Base-by-base conservation (phyloP, 2,888 invertebrate genomes). In the Agrochola litura region DNA sequence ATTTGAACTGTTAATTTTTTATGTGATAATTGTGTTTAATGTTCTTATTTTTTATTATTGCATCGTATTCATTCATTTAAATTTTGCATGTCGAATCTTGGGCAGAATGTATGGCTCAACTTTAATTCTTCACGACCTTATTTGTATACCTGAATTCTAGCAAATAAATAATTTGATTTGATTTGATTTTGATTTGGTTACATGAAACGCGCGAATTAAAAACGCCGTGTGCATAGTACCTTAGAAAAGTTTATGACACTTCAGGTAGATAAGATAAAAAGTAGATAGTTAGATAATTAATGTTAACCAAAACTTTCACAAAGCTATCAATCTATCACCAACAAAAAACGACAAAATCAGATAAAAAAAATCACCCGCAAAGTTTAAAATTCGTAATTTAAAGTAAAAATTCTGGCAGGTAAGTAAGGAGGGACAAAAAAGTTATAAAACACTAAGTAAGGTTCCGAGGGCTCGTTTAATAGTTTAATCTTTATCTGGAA, bases 401-500 rank as follows among this genome's bases (percentile, higher is more conserved):
- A 81, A 80, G 25, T 19, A 72, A 78, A 76, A 82, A 65, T 66
- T 49, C 54, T 52, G 58, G 12, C 75, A 75, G 78, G 79, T 76
- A 60, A n/a, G 76, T 63, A 68, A 67, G 61, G 41, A 76, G 49
- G 65, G 71, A 76, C 81, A 80, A 77, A 81, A 79, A 86, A 87
- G 85, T 84, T 83, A 80, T 85, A 85, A 85, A 87, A 85, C 79
- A 79, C 83, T 84, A 76, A 77, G 75, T 46, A 77, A 82, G 80
- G 73, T 77, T 81, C 77, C 61, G 52, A 79, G 70, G 81, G 72
- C 86, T 77, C 86, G 75, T 87, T 87, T 92, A 92, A 93, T 93
- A 90, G 89, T 89, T 91, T 91, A 92, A 93, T 93, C 93, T 92
- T 93, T 93, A 92, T 94, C 91, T 89, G 84, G 83, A 90, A 79